Evolutionary conservation across 2,113 vertebrate genomes (phyloP).

Genomic region (Glaucomys volans): DNA sequence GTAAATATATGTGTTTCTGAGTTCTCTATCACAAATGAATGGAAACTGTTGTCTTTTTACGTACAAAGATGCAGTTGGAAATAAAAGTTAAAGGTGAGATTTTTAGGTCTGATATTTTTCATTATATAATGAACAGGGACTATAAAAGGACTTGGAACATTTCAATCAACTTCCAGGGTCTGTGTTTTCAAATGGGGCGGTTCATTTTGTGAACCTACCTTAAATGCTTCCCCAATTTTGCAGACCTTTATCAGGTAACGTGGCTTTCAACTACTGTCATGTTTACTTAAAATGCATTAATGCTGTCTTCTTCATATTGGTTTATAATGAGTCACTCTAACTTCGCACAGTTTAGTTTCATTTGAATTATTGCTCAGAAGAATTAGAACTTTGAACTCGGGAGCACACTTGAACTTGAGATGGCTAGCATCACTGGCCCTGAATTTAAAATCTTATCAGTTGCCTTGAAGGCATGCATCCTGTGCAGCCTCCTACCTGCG

Average conservation of each 20-base stretch:
- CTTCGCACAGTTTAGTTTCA: not conserved
- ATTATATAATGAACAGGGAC: not conserved
- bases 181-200: conserved; percentile 17
- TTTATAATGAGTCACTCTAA: not conserved
- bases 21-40: conserved; percentile 20
- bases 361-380: conserved; percentile 7
- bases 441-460: conserved; percentile 66
- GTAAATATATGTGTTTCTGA: not conserved
- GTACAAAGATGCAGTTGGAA: not conserved
- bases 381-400: not conserved
- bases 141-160: not conserved
- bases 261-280: not conserved
- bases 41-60: not conserved
- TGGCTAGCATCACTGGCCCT: conserved; percentile 26
- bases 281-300: not conserved
- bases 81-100: not conserved
- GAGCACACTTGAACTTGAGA: not conserved
- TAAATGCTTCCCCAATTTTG: not conserved
- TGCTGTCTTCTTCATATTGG: not conserved
- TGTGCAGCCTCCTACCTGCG: conserved; percentile 48
- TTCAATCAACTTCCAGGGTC: conserved; percentile 29
- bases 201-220: not conserved
- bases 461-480: not conserved
- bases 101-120: not conserved
- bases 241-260: not conserved